phyloP scores from a whole-genome alignment of 2,113 vertebrate genomes.

The Seriola dumerili region DNA sequence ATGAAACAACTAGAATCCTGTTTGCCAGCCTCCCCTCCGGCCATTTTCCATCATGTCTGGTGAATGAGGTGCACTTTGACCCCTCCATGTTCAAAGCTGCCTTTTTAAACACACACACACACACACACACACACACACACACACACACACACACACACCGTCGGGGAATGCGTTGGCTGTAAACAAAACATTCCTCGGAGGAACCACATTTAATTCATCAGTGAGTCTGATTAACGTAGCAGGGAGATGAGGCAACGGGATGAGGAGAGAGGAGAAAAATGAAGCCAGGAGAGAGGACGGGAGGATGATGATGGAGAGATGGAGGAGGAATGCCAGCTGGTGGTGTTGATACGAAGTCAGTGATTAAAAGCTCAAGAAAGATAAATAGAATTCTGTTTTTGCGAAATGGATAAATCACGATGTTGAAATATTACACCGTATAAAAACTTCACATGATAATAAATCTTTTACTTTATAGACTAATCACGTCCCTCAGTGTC shows the following conservation, averaged over 20 bases:
- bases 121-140: conserved; percentile 24
- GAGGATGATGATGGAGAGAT: too few relatives aligned
- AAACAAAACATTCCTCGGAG: conserved; percentile 9
- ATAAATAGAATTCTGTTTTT: too few relatives aligned
- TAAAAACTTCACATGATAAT: too few relatives aligned
- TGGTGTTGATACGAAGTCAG: too few relatives aligned
- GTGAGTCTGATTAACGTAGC: conserved; percentile 30
- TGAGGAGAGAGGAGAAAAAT: conserved; percentile 3
- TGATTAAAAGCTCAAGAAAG: too few relatives aligned
- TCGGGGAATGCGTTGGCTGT: background rate
- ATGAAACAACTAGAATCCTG: conserved; percentile 67
- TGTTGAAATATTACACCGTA: too few relatives aligned
- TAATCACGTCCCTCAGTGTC: too few relatives aligned
- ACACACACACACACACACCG: conserved; percentile 20
- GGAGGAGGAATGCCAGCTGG: too few relatives aligned
- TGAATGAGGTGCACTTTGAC: conserved; percentile 57
- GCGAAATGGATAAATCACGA: too few relatives aligned
- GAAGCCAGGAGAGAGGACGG: background rate
- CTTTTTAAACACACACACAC: conserved; percentile 1
- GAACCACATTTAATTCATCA: conserved; percentile 22
- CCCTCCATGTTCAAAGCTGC: conserved; percentile 61
- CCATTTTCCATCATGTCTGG: conserved; percentile 76
- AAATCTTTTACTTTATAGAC: too few relatives aligned
- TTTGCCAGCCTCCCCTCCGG: conserved; percentile 61
- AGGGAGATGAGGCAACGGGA: conserved; percentile 12